A percentile compares a stretch with the other conserved stretches of the same genome.
Conservation (phyloP, 1,140 invertebrate genomes). For the Rhopalosiphum padi region DNA sequence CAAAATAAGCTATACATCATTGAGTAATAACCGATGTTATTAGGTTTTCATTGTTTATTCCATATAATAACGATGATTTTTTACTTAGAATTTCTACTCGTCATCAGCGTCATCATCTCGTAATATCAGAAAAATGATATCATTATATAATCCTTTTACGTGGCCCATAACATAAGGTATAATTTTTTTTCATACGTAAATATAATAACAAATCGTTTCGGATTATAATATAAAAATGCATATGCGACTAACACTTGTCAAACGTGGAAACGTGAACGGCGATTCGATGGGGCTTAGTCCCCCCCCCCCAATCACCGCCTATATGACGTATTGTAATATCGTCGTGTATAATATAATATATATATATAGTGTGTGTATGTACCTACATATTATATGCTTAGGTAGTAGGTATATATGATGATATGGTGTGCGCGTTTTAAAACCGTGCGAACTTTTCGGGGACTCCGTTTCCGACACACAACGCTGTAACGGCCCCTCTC, state of each 20-base stretch:
- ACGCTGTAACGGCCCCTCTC: not conserved
- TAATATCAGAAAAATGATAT: not conserved
- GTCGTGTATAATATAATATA: not conserved
- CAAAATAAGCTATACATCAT: not conserved
- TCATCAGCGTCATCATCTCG: not conserved
- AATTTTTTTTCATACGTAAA: no score
- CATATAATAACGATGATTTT: not conserved
- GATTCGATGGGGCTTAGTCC: no score
- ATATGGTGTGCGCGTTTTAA: not conserved
- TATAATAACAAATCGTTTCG: no score
- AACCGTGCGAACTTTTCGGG: conserved; percentile 31
- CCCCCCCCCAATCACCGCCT: no score
- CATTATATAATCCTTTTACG: no score
- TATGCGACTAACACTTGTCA: not conserved
- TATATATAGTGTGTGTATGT: not conserved
- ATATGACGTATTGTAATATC: not conserved
- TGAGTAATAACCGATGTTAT: not conserved
- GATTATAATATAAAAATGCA: no score
- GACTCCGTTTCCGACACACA: no score
- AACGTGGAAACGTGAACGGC: not conserved
- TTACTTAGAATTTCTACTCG: not conserved
- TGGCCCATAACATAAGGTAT: no score
- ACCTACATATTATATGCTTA: no score
- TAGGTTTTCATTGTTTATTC: not conserved
- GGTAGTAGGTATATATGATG: no score